phyloP scores from a whole-genome alignment of 2,888 invertebrate genomes.

The Cephonodes hylas region DNA sequence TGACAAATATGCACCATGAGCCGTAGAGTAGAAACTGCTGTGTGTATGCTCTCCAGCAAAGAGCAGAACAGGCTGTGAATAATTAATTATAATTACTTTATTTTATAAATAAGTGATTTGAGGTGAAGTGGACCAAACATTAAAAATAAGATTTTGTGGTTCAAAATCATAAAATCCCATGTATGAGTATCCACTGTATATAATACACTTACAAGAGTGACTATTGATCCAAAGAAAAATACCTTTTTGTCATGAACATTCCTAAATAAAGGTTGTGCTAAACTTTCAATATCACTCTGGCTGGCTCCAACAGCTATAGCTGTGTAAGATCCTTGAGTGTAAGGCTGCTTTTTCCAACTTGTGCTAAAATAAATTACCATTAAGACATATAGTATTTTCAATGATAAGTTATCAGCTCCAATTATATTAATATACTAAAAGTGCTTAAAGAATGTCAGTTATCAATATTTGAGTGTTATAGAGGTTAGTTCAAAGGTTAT shows the following conservation, averaged over 20 bases:
- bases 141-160: too few species aligned
- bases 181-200: too few species aligned
- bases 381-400: neutral
- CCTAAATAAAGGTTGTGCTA: constrained; percentile 91
- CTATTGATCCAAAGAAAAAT: constrained; percentile 17
- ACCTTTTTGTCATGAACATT: constrained; percentile 87
- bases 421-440: neutral
- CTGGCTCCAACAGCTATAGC: constrained; percentile 94
- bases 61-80: constrained; percentile 87
- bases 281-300: constrained; percentile 92
- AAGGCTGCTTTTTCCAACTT: constrained; percentile 92
- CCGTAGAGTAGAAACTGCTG: constrained; percentile 96
- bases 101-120: too few species aligned
- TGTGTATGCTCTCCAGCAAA: constrained; percentile 99
- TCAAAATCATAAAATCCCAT: too few species aligned
- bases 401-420: neutral
- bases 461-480: neutral
- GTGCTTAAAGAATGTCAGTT: neutral
- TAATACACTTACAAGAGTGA: neutral
- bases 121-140: too few species aligned
- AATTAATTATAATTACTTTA: neutral
- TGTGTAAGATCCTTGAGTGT: constrained; percentile 93
- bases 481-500: neutral
- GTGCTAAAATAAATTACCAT: constrained; percentile 87
- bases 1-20: constrained; percentile 95